These are phyloP conservation scores for Agelastica alni DNA, from an alignment of 2,888 invertebrate species.

Conservation along the genomic window DNA sequence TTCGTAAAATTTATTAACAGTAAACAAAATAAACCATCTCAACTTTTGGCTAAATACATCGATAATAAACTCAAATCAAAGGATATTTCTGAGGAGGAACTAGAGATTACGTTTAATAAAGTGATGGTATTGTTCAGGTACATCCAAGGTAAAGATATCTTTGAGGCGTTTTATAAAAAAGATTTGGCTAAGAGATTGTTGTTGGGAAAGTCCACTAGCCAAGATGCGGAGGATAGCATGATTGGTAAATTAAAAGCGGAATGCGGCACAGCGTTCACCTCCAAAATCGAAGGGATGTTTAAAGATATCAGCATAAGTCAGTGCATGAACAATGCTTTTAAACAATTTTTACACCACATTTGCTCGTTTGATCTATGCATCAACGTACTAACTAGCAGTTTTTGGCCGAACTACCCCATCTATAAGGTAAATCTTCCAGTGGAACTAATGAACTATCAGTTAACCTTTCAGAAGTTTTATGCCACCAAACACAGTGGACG, in stretches of 20 bases:
- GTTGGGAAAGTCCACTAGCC: conserved; percentile 95
- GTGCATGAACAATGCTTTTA: conserved; percentile 92
- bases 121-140: conserved; percentile 98
- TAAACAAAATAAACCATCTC: conserved; percentile 94
- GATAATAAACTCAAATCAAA: conserved; percentile 93
- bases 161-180: conserved; percentile 99
- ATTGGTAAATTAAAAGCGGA: conserved; percentile 95
- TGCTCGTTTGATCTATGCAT: conserved; percentile 76
- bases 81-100: conserved; percentile 93
- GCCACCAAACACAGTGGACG: conserved; percentile 93
- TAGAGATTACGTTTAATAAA: conserved; percentile 91
- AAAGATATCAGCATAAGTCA: conserved; percentile 98
- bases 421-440: conserved; percentile 87
- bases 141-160: conserved; percentile 98
- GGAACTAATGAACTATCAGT: conserved; percentile 87
- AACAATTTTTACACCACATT: conserved; percentile 61
- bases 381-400: conserved; percentile 94
- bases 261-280: conserved; percentile 97
- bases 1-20: conserved; percentile 97
- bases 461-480: conserved; percentile 95
- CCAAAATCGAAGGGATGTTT: conserved; percentile 98
- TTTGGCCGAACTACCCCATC: conserved; percentile 95
- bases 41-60: conserved; percentile 96
- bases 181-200: conserved; percentile 93
- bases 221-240: conserved; percentile 99